Evolutionary conservation across 2,888 invertebrate genomes (phyloP), one percentile per base, ranked within the genome.

Genomic region (Linhomoeus sp.): DNA sequence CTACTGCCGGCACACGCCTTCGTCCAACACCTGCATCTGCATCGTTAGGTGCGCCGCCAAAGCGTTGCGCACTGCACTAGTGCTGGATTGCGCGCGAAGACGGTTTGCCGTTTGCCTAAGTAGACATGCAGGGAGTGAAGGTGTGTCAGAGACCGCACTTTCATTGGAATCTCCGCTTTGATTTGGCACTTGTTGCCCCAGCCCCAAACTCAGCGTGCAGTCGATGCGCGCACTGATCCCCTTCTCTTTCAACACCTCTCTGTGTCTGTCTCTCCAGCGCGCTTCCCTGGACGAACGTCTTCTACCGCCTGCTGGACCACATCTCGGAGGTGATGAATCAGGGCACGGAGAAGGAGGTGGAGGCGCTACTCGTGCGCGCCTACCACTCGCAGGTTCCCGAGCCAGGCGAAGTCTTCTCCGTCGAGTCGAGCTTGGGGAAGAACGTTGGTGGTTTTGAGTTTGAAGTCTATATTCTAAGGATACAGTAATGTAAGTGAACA

Each of bases 251-350:
- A n/a, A n/a, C n/a, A n/a, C n/a, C n/a, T n/a, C n/a, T n/a, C n/a
- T n/a, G n/a, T n/a, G n/a, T n/a, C 23, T 36, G 12, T 46, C 17
- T 39, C 55, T 72, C 81, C 55, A 90, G 90, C 62, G 82, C 80
- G 66, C 73, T 92, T 61, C 90, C 90, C 56, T 94, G 90, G 90
- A 88, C 88, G 66, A 87, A 88, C 69, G 80, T 81, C 61, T 92
- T 94, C 73, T 86, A 83, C 73, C 82, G 65, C 48, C 75, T 85
- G 63, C 72, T 86, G 62, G 83, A 85, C 70, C 76, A 79, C 58
- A 76, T 84, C 65, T 79, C 82, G 50, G 77, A 80, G 63, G 72
- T 84, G 58, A 76, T 77, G 63, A 77, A 55, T 40, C 54, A 53
- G 41, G 56, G 52, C 23, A 49, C 51, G 15, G 56, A 49, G 42